Percentiles rank a stretch among this genome's conserved stretches.
These are phyloP conservation scores for Muscicapa striata DNA, from an alignment of 2,797 vertebrate species.

Conservation along the genomic window DNA sequence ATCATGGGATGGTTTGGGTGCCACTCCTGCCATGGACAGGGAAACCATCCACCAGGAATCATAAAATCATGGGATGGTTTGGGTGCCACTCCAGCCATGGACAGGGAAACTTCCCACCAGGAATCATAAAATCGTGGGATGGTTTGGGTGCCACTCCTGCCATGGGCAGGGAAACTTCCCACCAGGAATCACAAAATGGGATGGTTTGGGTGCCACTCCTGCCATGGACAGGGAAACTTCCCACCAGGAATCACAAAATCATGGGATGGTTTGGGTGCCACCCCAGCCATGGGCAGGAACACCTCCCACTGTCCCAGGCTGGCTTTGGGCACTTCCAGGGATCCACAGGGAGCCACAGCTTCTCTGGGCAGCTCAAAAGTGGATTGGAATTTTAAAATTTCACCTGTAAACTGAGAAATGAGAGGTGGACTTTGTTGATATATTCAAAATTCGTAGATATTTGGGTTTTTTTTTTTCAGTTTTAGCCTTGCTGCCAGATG, in stretches of 20 bases:
- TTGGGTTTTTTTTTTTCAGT: background rate
- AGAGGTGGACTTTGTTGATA: background rate
- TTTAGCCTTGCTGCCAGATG: background rate
- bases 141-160: too few relatives aligned
- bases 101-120: background rate
- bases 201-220: too few relatives aligned
- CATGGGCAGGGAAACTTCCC: background rate
- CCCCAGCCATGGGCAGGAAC: background rate
- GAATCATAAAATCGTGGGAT: background rate
- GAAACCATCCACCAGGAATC: background rate
- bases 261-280: background rate
- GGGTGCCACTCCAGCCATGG: too few relatives aligned
- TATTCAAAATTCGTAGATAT: background rate
- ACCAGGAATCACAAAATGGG: background rate
- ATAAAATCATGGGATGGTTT: background rate
- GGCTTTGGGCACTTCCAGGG: background rate
- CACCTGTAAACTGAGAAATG: fast-evolving
- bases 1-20: background rate
- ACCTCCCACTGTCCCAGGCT: background rate
- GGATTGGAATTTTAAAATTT: background rate
- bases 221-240: background rate
- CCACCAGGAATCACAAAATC: background rate
- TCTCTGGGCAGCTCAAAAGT: background rate
- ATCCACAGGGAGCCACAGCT: background rate
- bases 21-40: background rate